Evolutionary conservation across 2,888 invertebrate genomes (phyloP).

Genomic region (Himalopsyche japonica): DNA sequence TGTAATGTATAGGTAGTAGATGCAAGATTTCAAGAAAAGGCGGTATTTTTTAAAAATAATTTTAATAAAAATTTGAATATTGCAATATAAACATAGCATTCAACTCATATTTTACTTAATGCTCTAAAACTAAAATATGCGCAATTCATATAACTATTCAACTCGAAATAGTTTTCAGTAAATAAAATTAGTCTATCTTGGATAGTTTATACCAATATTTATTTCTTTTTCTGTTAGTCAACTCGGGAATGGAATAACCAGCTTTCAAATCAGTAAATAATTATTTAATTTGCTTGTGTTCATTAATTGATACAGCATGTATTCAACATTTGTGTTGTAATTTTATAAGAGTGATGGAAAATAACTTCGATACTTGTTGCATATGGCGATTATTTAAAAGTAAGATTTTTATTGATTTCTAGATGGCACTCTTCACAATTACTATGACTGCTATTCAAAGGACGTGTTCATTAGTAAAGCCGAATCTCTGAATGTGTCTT

Average conservation of each 20-base stretch:
- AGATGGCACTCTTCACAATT: too few species aligned
- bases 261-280: not conserved
- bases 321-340: too few species aligned
- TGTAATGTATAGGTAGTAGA: too few species aligned
- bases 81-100: not conserved
- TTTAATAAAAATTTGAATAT: slow-evolving; percentile 12
- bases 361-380: too few species aligned
- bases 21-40: not conserved
- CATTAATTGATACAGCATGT: too few species aligned
- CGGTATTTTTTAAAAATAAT: slow-evolving; percentile 14
- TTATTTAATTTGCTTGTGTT: not conserved
- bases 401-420: too few species aligned
- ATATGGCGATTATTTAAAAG: too few species aligned
- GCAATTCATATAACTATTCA: not conserved
- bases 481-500: too few species aligned
- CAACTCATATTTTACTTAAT: not conserved
- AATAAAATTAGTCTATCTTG: not conserved
- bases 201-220: not conserved
- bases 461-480: too few species aligned
- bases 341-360: too few species aligned
- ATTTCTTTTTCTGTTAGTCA: not conserved
- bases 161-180: not conserved
- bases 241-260: not conserved
- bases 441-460: too few species aligned
- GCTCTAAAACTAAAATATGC: slow-evolving; percentile 1